These are phyloP conservation scores for Ctenosaura bakeri DNA, from an alignment of 2,797 vertebrate genomes.

Conservation along the genomic window DNA sequence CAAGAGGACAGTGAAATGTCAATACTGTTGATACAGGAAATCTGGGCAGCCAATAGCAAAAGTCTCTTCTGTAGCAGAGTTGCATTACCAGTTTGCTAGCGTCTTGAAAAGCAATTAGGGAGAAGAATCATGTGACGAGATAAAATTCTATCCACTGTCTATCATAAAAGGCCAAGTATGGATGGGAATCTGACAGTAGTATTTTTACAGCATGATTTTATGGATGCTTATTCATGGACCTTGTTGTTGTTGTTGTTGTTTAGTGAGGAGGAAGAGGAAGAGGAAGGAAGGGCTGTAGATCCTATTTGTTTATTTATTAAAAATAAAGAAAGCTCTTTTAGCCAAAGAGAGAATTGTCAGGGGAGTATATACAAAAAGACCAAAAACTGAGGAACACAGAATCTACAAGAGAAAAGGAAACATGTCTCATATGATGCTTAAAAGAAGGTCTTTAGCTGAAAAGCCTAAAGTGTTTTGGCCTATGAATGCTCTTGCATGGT, in stretches of 20 bases:
- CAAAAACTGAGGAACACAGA: too few species aligned
- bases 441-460: background rate
- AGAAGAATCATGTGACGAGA: background rate
- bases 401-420: background rate
- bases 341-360: background rate
- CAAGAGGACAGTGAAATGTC: constrained; percentile 34
- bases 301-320: background rate
- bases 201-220: background rate
- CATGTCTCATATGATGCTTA: background rate
- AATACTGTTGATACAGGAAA: constrained; percentile 60
- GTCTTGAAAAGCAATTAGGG: background rate
- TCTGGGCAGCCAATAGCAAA: constrained; percentile 65
- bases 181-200: background rate
- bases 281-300: too few species aligned
- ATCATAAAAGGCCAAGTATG: background rate
- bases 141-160: background rate
- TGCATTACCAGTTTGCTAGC: background rate
- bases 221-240: background rate
- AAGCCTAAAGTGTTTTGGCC: too few species aligned
- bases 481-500: too few species aligned
- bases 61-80: constrained; percentile 30
- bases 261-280: too few species aligned
- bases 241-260: too few species aligned
- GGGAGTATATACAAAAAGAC: background rate
- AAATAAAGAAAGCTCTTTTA: background rate